A percentile compares a stretch with the other conserved stretches of the same genome.
Conservation (phyloP, 2,797 vertebrate species). For the Emydoidea blandingii region DNA sequence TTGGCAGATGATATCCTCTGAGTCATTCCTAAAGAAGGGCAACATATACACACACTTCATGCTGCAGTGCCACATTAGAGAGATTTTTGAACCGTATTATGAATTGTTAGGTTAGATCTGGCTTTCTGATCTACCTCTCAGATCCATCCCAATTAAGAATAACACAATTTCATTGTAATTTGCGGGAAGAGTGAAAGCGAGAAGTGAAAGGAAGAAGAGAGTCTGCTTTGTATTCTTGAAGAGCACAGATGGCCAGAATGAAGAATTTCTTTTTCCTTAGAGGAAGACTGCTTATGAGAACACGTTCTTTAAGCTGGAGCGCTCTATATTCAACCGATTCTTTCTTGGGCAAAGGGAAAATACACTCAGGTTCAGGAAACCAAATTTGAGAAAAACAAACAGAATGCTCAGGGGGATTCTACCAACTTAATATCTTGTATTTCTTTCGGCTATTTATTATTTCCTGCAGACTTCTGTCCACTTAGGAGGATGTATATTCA, state of each 20-base stretch:
- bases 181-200: neutral
- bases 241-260: neutral
- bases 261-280: neutral
- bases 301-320: neutral
- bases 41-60: neutral
- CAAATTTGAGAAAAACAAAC: neutral
- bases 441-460: neutral
- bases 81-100: neutral
- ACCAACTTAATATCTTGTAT: neutral
- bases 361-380: neutral
- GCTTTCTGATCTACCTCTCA: neutral
- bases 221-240: neutral
- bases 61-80: neutral
- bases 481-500: neutral
- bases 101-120: neutral
- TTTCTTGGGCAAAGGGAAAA: neutral
- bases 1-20: neutral
- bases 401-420: neutral
- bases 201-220: neutral
- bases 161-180: neutral
- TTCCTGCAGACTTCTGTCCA: neutral
- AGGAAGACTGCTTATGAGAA: neutral
- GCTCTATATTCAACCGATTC: neutral
- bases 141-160: neutral
- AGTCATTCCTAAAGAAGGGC: neutral